Conservation (phyloP, 2,113 vertebrate genomes). For the Anoplopoma fimbria region DNA sequence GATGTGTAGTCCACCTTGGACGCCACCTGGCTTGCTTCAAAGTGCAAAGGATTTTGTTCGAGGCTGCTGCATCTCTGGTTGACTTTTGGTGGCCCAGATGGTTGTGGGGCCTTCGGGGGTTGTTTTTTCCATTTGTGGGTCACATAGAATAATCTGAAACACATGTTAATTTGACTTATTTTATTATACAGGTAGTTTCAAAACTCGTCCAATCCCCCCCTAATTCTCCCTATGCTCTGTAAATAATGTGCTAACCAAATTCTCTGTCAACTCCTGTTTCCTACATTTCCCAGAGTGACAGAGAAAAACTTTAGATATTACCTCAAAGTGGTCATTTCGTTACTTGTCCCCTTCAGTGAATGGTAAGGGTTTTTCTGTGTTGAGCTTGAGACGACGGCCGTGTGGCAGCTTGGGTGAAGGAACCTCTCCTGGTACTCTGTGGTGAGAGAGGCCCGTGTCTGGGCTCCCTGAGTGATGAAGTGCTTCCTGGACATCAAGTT, state of each 20-base stretch:
- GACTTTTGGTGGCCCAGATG: background rate
- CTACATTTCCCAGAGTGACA: background rate
- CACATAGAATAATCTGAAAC: slow-evolving; percentile 51
- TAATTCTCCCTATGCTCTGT: background rate
- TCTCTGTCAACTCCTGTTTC: background rate
- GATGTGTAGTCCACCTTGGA: slow-evolving; percentile 26
- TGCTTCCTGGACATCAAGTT: slow-evolving; percentile 32
- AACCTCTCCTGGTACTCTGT: slow-evolving; percentile 69
- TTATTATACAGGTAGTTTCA: background rate
- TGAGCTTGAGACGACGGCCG: fast-evolving
- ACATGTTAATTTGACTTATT: background rate
- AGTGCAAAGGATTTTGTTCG: background rate
- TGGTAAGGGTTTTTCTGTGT: slow-evolving; percentile 21
- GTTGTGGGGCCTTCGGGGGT: slow-evolving; percentile 11
- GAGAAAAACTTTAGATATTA: slow-evolving; percentile 1
- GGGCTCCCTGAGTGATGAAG: background rate
- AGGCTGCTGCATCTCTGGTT: background rate
- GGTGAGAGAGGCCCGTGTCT: background rate
- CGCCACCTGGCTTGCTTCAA: background rate
- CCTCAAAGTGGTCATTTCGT: slow-evolving; percentile 11
- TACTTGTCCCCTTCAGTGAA: background rate
- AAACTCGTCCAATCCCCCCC: background rate
- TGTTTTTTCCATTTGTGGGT: background rate
- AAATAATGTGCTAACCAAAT: background rate
- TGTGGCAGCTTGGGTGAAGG: background rate